Evolutionary conservation across 1,140 invertebrate species (phyloP).

Genomic region (Drosophila kikkawai): DNA sequence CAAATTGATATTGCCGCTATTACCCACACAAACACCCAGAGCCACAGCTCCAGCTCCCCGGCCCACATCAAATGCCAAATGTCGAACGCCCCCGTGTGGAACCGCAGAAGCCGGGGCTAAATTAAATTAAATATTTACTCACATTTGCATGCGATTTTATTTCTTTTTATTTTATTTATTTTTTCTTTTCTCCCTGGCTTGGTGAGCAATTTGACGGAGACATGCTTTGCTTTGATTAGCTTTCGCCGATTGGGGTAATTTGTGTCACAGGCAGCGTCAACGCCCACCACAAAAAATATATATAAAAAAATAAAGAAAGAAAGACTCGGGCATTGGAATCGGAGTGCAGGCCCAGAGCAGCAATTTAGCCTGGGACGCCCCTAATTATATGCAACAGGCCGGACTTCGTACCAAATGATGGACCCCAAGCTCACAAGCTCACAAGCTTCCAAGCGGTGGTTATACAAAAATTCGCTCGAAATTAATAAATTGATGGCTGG

Average conservation of each 20-base stretch:
- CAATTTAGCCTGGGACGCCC: slow-evolving; percentile 45
- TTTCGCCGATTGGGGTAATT: slow-evolving; percentile 70
- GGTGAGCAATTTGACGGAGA: slow-evolving; percentile 61
- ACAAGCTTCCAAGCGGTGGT: slow-evolving; percentile 34
- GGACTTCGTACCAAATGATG: background rate
- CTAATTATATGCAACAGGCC: slow-evolving; percentile 78
- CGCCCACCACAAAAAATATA: slow-evolving; percentile 43
- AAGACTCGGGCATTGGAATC: slow-evolving; percentile 20
- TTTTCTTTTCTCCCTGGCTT: slow-evolving; percentile 23
- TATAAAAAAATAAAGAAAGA: background rate
- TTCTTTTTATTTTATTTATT: slow-evolving; percentile 41
- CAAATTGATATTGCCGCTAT: slow-evolving; percentile 83
- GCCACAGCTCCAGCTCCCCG: slow-evolving; percentile 1
- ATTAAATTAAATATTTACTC: slow-evolving; percentile 84
- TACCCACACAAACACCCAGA: slow-evolving; percentile 44
- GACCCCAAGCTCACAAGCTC: background rate
- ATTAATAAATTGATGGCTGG: slow-evolving; percentile 80
- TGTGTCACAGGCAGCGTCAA: slow-evolving; percentile 72
- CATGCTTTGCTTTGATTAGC: slow-evolving; percentile 80
- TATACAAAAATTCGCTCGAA: slow-evolving; percentile 75
- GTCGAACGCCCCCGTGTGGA: slow-evolving; percentile 50
- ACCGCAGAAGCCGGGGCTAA: slow-evolving; percentile 58
- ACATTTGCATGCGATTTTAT: slow-evolving; percentile 76
- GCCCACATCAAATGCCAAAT: slow-evolving; percentile 66
- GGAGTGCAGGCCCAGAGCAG: slow-evolving; percentile 38